Evolutionary conservation across 2,888 invertebrate genomes (phyloP).

Genomic region (Chelonus formosanus): DNA sequence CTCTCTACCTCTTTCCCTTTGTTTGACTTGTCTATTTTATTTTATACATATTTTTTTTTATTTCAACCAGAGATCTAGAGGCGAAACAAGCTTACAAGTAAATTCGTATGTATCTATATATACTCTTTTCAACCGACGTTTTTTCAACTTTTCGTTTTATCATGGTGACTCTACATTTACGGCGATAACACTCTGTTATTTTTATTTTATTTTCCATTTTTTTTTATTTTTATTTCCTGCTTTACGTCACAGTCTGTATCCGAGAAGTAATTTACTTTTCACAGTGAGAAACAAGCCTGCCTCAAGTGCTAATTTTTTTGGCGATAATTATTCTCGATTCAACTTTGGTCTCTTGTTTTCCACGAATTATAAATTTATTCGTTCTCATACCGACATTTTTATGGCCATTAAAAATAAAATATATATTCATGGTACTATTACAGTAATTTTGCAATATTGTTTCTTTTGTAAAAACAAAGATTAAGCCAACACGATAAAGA

Average conservation of each 20-base stretch:
- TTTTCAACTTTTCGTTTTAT: neutral
- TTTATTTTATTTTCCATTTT: constrained; percentile 4
- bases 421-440: too few relatives aligned
- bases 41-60: constrained; percentile 11
- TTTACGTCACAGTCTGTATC: neutral
- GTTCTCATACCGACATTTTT: too few relatives aligned
- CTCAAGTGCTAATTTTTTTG: neutral
- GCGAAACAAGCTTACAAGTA: constrained; percentile 21
- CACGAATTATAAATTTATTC: neutral
- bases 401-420: too few relatives aligned
- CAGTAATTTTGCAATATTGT: too few relatives aligned
- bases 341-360: constrained; percentile 9
- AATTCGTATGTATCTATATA: constrained; percentile 4
- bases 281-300: constrained; percentile 10
- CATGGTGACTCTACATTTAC: neutral
- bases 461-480: too few relatives aligned
- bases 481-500: too few relatives aligned
- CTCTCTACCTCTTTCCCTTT: neutral
- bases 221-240: constrained; percentile 13
- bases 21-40: neutral
- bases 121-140: constrained; percentile 3
- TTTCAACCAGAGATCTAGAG: neutral
- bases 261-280: constrained; percentile 18
- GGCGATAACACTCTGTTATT: constrained; percentile 3
- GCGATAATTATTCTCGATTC: constrained; percentile 11